These are phyloP conservation scores for Alitta virens DNA, from an alignment of 2,888 invertebrate species.

Conservation along the genomic window DNA sequence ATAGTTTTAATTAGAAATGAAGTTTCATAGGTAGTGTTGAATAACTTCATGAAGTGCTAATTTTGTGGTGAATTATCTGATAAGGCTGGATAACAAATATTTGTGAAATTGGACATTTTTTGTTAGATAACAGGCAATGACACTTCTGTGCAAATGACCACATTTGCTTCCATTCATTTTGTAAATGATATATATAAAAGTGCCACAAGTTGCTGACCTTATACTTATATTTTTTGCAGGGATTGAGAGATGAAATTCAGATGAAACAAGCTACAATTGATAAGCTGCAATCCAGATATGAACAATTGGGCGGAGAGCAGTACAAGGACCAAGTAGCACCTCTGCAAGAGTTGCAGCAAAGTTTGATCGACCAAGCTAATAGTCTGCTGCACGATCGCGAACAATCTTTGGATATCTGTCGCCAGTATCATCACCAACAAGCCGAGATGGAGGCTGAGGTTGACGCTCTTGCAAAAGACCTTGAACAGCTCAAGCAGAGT, in stretches of 20 bases:
- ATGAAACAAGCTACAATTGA: conserved; percentile 74
- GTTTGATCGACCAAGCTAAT: conserved; percentile 24
- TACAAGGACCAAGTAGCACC: neutral
- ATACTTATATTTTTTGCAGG: no score
- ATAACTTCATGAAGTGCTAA: no score
- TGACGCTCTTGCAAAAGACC: conserved; percentile 41
- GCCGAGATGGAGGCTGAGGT: conserved; percentile 45
- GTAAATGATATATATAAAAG: no score
- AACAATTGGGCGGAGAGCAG: conserved; percentile 5
- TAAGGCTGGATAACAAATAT: no score
- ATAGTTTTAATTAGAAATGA: no score
- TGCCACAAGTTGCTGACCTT: no score
- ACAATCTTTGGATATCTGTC: conserved; percentile 10
- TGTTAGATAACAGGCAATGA: no score
- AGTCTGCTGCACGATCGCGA: conserved; percentile 9
- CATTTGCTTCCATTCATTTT: no score
- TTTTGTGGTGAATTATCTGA: no score
- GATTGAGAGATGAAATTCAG: conserved; percentile 73
- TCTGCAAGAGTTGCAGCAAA: conserved; percentile 39
- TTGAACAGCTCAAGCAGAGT: conserved; percentile 40
- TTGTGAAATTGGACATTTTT: no score
- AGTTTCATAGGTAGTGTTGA: no score
- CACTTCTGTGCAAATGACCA: no score
- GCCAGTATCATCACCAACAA: conserved; percentile 27
- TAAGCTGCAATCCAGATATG: conserved; percentile 37